phyloP scores from a whole-genome alignment of 1,140 invertebrate species.

The Geopemphigus sp. region DNA sequence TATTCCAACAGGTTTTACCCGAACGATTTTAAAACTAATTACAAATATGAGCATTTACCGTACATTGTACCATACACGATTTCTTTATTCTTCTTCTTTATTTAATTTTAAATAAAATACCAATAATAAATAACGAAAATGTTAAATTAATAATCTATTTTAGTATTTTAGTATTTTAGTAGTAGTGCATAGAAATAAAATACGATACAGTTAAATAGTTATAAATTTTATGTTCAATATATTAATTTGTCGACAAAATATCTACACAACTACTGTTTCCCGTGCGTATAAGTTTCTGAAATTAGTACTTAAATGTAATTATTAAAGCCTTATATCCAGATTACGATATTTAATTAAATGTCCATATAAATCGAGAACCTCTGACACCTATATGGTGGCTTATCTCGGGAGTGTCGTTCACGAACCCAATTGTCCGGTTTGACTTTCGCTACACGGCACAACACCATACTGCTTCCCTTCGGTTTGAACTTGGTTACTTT shows the following conservation, averaged over 20 bases:
- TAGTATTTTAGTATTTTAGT: too few relatives aligned
- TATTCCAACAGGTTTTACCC: not conserved
- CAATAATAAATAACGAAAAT: too few relatives aligned
- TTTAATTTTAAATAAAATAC: too few relatives aligned
- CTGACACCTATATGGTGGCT: not conserved
- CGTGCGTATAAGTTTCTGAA: not conserved
- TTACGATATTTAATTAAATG: constrained; percentile 16
- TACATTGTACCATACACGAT: too few relatives aligned
- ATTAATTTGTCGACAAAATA: too few relatives aligned
- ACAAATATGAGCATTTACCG: too few relatives aligned
- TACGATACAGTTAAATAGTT: too few relatives aligned
- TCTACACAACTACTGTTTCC: too few relatives aligned
- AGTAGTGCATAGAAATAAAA: too few relatives aligned
- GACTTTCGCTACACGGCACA: not conserved
- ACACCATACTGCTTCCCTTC: constrained; percentile 6
- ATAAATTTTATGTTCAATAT: too few relatives aligned
- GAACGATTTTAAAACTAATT: not conserved
- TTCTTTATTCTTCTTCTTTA: too few relatives aligned
- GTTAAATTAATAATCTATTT: too few relatives aligned
- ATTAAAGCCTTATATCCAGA: not conserved
- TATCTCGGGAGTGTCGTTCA: constrained; percentile 17
- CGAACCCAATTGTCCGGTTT: constrained; percentile 42
- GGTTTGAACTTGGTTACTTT: constrained; percentile 10
- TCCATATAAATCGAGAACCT: constrained; percentile 16
- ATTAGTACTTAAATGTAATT: constrained; percentile 2